These are phyloP conservation scores for Chaetodon trifascialis DNA, from an alignment of 2,113 vertebrate genomes.

Conservation along the genomic window DNA sequence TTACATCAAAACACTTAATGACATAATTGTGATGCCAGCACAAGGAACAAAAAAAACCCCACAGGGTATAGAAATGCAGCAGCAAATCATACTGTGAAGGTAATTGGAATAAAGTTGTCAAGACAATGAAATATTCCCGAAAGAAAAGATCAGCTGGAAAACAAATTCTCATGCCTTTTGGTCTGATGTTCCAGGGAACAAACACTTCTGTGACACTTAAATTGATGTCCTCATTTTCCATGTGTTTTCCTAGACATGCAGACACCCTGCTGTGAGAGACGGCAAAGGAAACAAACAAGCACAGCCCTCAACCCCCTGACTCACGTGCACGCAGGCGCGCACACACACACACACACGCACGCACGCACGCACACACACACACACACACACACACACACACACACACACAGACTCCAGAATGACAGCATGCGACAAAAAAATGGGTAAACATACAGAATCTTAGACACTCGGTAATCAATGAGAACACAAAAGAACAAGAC, in stretches of 20 bases:
- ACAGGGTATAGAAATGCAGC: constrained; percentile 10
- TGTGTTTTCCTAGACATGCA: constrained; percentile 60
- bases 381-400: constrained; percentile 20
- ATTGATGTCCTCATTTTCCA: constrained; percentile 70
- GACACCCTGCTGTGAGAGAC: constrained; percentile 61
- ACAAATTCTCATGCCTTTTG: constrained; percentile 31
- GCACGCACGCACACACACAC: constrained; percentile 7
- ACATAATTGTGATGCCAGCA: neutral
- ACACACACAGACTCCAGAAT: constrained; percentile 8
- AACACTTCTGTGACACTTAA: constrained; percentile 68
- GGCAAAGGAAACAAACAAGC: constrained; percentile 68
- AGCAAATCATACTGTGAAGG: constrained; percentile 40
- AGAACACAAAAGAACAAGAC: constrained; percentile 4
- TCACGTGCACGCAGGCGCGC: neutral
- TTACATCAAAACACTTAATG: constrained; percentile 14
- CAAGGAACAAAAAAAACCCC: neutral
- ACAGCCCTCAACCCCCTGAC: constrained; percentile 8
- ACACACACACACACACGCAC: constrained; percentile 25
- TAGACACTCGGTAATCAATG: constrained; percentile 25
- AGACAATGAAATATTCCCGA: constrained; percentile 34
- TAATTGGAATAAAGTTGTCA: constrained; percentile 67
- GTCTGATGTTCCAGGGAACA: constrained; percentile 57
- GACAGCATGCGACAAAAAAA: neutral
- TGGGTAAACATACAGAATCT: neutral
- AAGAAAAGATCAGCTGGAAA: constrained; percentile 37